phyloP scores from a whole-genome alignment of 2,113 vertebrate genomes.

The Fregata magnificens region DNA sequence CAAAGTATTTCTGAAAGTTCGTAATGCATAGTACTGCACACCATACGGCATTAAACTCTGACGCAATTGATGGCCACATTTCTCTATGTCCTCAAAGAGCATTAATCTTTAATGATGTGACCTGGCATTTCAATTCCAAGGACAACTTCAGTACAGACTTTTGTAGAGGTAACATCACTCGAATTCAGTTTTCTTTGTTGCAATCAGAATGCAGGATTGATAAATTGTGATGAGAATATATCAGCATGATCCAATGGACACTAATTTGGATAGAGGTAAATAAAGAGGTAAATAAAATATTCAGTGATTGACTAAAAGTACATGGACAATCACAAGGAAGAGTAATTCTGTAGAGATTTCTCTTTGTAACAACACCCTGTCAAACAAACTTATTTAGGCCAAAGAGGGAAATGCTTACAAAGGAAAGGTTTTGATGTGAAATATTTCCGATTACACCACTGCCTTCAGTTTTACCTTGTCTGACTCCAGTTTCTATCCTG shows the following conservation, averaged over 20 bases:
- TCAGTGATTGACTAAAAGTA: not conserved
- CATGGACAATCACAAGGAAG: not conserved
- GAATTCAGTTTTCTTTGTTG: not conserved
- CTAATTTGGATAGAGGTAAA: not conserved
- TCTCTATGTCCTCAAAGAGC: not conserved
- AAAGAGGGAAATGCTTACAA: not conserved
- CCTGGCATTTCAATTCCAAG: not conserved
- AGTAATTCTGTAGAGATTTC: not conserved
- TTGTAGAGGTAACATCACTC: not conserved
- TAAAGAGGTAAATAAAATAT: not conserved
- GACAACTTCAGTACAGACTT: not conserved
- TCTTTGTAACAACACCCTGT: not conserved
- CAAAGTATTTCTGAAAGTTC: not conserved
- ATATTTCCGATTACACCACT: not conserved
- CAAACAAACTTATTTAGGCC: not conserved
- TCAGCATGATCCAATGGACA: not conserved
- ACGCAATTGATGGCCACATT: not conserved
- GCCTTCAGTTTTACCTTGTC: slow-evolving; percentile 81
- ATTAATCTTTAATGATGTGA: not conserved
- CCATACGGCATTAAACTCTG: not conserved
- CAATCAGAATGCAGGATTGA: not conserved
- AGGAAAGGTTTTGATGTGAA: not conserved
- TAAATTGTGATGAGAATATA: not conserved
- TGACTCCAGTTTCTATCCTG: slow-evolving; percentile 94
- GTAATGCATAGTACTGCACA: not conserved